Conservation (phyloP, 2,888 invertebrate genomes). For the Dryobota labecula region DNA sequence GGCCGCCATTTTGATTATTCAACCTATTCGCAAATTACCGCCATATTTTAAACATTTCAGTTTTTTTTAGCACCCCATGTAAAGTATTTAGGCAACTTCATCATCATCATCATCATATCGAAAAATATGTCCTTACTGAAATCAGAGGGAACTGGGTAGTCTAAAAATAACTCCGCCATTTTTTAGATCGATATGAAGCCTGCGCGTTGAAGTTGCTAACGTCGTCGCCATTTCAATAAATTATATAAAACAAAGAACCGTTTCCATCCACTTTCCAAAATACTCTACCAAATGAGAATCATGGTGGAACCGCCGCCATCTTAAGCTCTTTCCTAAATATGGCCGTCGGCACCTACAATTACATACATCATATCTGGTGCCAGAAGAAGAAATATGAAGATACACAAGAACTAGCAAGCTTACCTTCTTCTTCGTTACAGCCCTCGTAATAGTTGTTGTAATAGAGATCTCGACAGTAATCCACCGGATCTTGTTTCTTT, state of each 20-base stretch:
- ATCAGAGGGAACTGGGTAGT: not conserved
- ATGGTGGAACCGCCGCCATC: not conserved
- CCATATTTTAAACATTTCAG: not conserved
- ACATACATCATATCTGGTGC: not conserved
- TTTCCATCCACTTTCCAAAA: not conserved
- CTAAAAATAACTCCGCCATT: not conserved
- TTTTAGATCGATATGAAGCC: slow-evolving; percentile 21
- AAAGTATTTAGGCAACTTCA: not conserved
- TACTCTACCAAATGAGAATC: not conserved
- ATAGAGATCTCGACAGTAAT: slow-evolving; percentile 28
- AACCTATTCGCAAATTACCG: not conserved
- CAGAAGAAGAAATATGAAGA: no score
- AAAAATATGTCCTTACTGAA: not conserved
- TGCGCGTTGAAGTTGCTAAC: not conserved
- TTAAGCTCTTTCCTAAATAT: not conserved
- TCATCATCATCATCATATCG: not conserved
- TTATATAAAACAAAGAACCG: slow-evolving; percentile 1
- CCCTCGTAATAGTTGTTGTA: slow-evolving; percentile 29
- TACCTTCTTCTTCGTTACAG: slow-evolving; percentile 47
- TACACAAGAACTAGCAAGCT: not conserved
- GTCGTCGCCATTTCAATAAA: not conserved
- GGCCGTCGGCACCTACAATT: not conserved
- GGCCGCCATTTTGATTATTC: slow-evolving; percentile 8
- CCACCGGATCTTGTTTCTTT: slow-evolving; percentile 28
- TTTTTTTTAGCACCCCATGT: not conserved